Percentiles rank a stretch among this genome's conserved stretches.
phyloP scores from a whole-genome alignment of 2,797 vertebrate species.

The Rhinatrema bivittatum region DNA sequence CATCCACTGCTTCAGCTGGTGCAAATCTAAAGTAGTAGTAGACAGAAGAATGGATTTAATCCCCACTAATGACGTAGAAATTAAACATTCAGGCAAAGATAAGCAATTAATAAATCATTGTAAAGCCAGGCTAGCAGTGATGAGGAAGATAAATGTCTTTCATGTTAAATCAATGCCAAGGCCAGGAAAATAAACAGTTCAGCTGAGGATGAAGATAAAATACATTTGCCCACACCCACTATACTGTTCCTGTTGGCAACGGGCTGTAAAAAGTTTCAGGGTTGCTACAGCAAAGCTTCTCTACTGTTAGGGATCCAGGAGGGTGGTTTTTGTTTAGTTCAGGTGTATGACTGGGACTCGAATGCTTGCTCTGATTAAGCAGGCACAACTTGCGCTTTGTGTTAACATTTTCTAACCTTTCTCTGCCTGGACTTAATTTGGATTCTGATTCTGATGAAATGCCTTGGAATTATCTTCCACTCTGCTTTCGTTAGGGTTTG shows the following conservation, averaged over 20 bases:
- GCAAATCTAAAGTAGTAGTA: not conserved
- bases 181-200: slow-evolving; percentile 10
- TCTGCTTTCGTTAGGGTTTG: too few species aligned
- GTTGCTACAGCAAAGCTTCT: too few species aligned
- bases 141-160: slow-evolving; percentile 4
- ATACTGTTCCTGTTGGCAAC: not conserved
- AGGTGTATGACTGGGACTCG: too few species aligned
- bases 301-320: too few species aligned
- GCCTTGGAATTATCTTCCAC: too few species aligned
- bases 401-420: too few species aligned
- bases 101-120: slow-evolving; percentile 39
- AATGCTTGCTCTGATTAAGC: too few species aligned
- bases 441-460: too few species aligned
- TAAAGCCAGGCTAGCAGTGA: slow-evolving; percentile 3
- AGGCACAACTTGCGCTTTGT: too few species aligned
- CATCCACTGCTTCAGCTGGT: not conserved
- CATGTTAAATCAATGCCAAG: slow-evolving; percentile 14
- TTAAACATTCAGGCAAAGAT: slow-evolving; percentile 34
- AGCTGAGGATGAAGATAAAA: slow-evolving; percentile 13
- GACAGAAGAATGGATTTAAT: slow-evolving; percentile 7
- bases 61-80: slow-evolving; percentile 27
- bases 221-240: not conserved
- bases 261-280: too few species aligned
- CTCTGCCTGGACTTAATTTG: too few species aligned
- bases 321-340: too few species aligned